Base-by-base conservation (phyloP, 2,797 vertebrate species). In the Tinamus major region DNA sequence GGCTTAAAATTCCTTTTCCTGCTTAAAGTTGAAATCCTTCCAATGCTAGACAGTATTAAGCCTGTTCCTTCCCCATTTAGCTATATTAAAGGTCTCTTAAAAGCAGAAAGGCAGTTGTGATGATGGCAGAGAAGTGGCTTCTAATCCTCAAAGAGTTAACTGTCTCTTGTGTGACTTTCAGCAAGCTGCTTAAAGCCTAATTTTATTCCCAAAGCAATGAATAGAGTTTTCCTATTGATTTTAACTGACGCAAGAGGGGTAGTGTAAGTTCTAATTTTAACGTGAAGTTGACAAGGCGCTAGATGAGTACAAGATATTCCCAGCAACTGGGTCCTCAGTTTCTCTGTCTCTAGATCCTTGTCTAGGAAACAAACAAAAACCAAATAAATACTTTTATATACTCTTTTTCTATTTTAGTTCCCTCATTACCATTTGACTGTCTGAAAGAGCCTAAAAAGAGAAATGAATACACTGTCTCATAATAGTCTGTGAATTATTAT, bases 1-100 rank as follows among this genome's bases (percentile, higher is more conserved):
- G 89, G 33, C 27, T 84, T 85, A 78, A 93, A 77, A 82, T 88
- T 95, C 67, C 53, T 79, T 95, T 90, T 82, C 14, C 19, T 71
- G 19, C 20, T 70, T 76, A 44, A 75, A 79, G 48, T 89, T 92
- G 86, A 71, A 93, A 77, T 90, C 82, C 48, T 85, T 58, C 44
- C 79, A 89, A 2, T 82, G 46, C 2, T 68, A 69, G 48, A 18
- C 37, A 15, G 9, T 4, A 72, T 23, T 39, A 59, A 35, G 18
- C 6, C 18, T 53, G 26, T 27, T 87, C 23, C 27, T 81, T 89
- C 27, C 41, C n/a, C 82, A 18, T 78, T 90, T 91, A 77, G 21
- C 16, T 46, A 10, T 33, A 11, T 31, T 89, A 64, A 80, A 86
- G 58, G 8, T 55, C 20, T 41, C 35, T 85, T 71, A 71, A 79